A percentile compares a stretch with the other conserved stretches of the same genome.
Conservation (phyloP, 2,113 vertebrate genomes). For the Sceloporus undulatus region DNA sequence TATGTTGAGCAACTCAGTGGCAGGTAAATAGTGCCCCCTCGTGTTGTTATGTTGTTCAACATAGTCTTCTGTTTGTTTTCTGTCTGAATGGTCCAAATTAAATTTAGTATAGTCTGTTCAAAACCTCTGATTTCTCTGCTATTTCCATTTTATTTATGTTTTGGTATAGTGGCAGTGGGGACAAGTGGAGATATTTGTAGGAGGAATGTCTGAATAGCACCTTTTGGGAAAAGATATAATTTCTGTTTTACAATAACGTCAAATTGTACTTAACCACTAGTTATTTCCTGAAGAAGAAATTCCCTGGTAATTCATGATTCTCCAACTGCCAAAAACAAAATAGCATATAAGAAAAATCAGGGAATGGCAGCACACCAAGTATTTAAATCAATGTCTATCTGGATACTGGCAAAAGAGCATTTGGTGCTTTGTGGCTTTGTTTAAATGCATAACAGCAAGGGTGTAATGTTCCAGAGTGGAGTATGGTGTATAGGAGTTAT, state of each 20-base stretch:
- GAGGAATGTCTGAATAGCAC: background rate
- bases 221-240: background rate
- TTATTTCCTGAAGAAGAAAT: background rate
- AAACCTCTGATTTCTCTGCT: conserved; percentile 39
- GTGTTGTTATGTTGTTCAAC: background rate
- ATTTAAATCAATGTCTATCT: conserved; percentile 4
- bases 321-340: rapidly evolving
- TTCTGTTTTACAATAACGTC: rapidly evolving
- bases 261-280: background rate
- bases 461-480: background rate
- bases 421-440: background rate
- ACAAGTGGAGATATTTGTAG: background rate
- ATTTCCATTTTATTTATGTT: conserved; percentile 39
- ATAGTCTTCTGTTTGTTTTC: background rate
- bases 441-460: background rate
- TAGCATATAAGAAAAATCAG: rapidly evolving
- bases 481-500: background rate
- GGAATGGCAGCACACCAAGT: background rate
- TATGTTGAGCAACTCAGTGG: background rate
- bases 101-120: conserved; percentile 40
- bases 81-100: background rate
- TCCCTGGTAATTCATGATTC: background rate
- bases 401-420: conserved; percentile 6
- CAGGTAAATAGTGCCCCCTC: conserved; percentile 72
- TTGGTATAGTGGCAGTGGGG: background rate